Conservation (phyloP, 2,888 invertebrate species). For the Psococerastis gibbosa region DNA sequence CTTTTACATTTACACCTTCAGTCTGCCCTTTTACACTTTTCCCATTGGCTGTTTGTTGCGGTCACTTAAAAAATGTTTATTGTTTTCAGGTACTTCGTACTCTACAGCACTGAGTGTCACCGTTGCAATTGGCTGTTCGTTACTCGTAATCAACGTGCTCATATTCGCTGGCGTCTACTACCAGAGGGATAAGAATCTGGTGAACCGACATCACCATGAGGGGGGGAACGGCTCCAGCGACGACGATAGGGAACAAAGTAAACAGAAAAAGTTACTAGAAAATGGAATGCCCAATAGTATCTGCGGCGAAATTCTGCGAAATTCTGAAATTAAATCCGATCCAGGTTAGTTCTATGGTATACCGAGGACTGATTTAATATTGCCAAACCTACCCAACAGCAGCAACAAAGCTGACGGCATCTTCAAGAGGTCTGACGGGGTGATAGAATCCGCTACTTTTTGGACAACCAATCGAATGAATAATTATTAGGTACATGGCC, state of each 20-base stretch:
- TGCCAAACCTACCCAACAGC: too few relatives aligned
- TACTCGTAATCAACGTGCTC: slow-evolving; percentile 76
- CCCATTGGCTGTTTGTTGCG: too few relatives aligned
- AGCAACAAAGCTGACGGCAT: too few relatives aligned
- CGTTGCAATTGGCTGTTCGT: slow-evolving; percentile 83
- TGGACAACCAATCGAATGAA: too few relatives aligned
- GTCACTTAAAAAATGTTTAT: too few relatives aligned
- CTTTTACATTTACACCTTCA: too few relatives aligned
- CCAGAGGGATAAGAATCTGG: slow-evolving; percentile 66
- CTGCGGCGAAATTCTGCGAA: slow-evolving; percentile 60
- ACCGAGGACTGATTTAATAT: too few relatives aligned
- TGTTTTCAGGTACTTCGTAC: too few relatives aligned
- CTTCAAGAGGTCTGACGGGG: too few relatives aligned
- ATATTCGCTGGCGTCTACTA: slow-evolving; percentile 92
- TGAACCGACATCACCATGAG: slow-evolving; percentile 20
- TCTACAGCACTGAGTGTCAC: slow-evolving; percentile 82
- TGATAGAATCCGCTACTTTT: too few relatives aligned
- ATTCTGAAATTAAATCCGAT: slow-evolving; percentile 24
- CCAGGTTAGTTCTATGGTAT: slow-evolving; percentile 28
- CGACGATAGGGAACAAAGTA: slow-evolving; percentile 25
- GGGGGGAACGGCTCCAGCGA: slow-evolving; percentile 16
- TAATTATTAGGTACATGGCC: too few relatives aligned
- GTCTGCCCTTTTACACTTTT: too few relatives aligned
- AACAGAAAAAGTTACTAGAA: slow-evolving; percentile 48
- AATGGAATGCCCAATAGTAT: slow-evolving; percentile 80